phyloP scores from a whole-genome alignment of 2,113 vertebrate species.

The Periophthalmodon schlosseri region DNA sequence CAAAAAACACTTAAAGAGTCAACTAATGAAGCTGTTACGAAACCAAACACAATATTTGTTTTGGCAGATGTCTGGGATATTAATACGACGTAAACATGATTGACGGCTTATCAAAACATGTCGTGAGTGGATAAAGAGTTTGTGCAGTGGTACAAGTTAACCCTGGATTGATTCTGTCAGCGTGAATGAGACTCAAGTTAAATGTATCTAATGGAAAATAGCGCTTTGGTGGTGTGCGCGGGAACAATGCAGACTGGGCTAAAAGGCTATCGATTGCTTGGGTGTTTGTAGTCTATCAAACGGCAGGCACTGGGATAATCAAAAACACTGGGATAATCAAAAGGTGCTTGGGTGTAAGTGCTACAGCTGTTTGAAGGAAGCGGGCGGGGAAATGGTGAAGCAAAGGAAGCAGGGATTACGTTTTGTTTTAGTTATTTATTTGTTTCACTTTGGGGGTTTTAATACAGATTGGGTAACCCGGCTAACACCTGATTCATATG shows the following conservation, averaged over 20 bases:
- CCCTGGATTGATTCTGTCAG: constrained; percentile 21
- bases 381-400: not conserved
- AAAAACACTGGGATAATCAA: constrained; percentile 22
- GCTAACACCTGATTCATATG: no score
- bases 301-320: constrained; percentile 6
- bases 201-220: constrained; percentile 23
- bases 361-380: constrained; percentile 11
- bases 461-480: not conserved
- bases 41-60: constrained; percentile 38
- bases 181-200: constrained; percentile 16
- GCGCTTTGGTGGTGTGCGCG: constrained; percentile 23
- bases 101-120: constrained; percentile 18
- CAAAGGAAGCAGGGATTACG: not conserved
- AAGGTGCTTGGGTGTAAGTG: not conserved
- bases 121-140: not conserved
- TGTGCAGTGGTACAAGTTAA: constrained; percentile 9
- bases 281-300: constrained; percentile 25
- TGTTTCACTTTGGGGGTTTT: not conserved
- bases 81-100: constrained; percentile 22
- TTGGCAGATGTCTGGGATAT: constrained; percentile 12
- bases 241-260: constrained; percentile 36
- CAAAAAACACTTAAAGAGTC: constrained; percentile 39
- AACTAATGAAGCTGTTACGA: constrained; percentile 51
- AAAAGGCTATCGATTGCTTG: constrained; percentile 56
- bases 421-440: not conserved